phyloP scores from a whole-genome alignment of 2,888 invertebrate genomes.

The Hyposoter didymator region DNA sequence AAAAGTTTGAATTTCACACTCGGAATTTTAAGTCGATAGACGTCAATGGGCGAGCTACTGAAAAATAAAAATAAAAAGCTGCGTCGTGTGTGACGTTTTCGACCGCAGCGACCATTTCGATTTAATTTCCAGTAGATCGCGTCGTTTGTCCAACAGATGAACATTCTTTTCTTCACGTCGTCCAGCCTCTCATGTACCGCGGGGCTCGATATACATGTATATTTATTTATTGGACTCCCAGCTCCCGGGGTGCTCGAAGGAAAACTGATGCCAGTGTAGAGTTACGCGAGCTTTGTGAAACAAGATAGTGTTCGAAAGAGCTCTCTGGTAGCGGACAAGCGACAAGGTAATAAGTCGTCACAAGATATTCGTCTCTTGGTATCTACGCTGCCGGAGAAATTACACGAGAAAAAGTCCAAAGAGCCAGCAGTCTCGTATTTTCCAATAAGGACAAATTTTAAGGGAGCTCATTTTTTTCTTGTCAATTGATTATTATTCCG shows the following conservation, averaged over 20 bases:
- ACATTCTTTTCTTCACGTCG: slow-evolving; percentile 23
- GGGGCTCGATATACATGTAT: slow-evolving; percentile 16
- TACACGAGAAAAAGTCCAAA: neutral
- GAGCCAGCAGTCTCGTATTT: neutral
- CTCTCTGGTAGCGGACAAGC: slow-evolving; percentile 44
- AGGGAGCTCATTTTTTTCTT: neutral
- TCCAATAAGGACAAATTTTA: neutral
- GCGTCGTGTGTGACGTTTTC: neutral
- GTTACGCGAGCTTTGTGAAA: slow-evolving; percentile 66
- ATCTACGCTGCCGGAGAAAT: neutral
- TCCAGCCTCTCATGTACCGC: slow-evolving; percentile 42
- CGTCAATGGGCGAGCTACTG: neutral
- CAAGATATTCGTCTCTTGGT: slow-evolving; percentile 54
- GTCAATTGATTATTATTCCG: neutral
- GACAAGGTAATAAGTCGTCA: slow-evolving; percentile 65
- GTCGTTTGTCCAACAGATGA: slow-evolving; percentile 36
- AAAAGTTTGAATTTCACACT: neutral
- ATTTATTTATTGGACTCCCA: slow-evolving; percentile 7
- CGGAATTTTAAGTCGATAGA: too few relatives aligned
- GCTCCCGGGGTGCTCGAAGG: slow-evolving; percentile 50
- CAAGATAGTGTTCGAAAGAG: slow-evolving; percentile 55
- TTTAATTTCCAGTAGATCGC: slow-evolving; percentile 33
- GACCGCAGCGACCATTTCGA: slow-evolving; percentile 22
- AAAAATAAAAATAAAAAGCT: neutral
- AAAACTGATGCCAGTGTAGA: slow-evolving; percentile 70